Base-by-base conservation (phyloP, 2,888 invertebrate genomes). In the Morinoia aosen region DNA sequence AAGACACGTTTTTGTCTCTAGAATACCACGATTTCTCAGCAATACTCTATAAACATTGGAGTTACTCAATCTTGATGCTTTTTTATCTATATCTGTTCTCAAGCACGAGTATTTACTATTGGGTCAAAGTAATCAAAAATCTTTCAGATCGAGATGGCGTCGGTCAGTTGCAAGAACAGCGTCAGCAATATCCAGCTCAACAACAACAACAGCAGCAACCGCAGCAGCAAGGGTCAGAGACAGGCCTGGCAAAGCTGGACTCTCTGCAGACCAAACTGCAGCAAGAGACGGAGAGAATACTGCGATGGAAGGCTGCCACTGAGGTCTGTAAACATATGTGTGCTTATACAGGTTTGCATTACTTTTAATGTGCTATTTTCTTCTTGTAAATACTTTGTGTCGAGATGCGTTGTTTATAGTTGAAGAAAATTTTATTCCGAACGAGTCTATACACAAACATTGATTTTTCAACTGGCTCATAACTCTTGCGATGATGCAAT, bases 151-250 rank as follows among this genome's bases (percentile, higher is more conserved):
- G 76, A 10, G 76, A 76, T 76, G 76, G 76, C 16, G 76, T 16
- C 8, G 76, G 76, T 19, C 19, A 76, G 25, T 33, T 76, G 2
- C 76, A 76, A 33, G 25, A 76, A 33, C 61, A 61, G 61, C 61
- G 19, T 12, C 61, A 61, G 61, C 76, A 76, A 8, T 33, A 16
- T 19, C 76, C 8, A 33, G 25, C 16, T 16, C 76, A 76, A 33
- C 76, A 76, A 33, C 76, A 76, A 33, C 76, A 16, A 8, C 76
- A 19, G 25, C 76, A 76, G 76, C 76, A 19, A 25, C 64, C 5
- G 76, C 76, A 90, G 40, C 90, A 90, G 95, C 57, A 95, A 94
- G 25, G 95, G 96, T 14, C 39, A 5, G 93, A 93, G 93, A 25
- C 93, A 48, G 57, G 57, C 19, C 57, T 93, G 93, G 93, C 93